These are phyloP conservation scores for Trididemnum miniatum DNA, from an alignment of 23 tunicate genomes.

Conservation along the genomic window DNA sequence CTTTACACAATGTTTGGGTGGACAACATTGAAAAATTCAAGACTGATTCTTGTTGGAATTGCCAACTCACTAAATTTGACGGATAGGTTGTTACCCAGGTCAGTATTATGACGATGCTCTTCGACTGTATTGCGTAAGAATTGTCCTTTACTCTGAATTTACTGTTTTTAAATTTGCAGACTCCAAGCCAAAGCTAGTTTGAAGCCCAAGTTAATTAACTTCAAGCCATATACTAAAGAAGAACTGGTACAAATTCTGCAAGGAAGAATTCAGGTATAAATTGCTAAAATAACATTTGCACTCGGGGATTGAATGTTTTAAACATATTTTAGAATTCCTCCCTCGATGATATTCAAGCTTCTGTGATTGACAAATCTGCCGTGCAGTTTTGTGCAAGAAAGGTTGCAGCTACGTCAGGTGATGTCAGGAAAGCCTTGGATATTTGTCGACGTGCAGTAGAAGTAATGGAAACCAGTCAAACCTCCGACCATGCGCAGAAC, in stretches of 20 bases:
- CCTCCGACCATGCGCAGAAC: neutral
- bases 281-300: neutral
- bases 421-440: conserved; percentile 92
- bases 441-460: conserved; percentile 88
- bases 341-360: neutral
- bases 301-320: neutral
- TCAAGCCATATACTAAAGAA: conserved; percentile 70
- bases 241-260: conserved; percentile 74
- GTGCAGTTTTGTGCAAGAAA: conserved; percentile 91
- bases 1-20: conserved; percentile 89
- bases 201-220: conserved; percentile 70
- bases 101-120: too few relatives aligned
- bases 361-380: conserved; percentile 68
- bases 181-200: conserved; percentile 47
- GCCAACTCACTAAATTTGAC: conserved; percentile 95
- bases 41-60: conserved; percentile 79
- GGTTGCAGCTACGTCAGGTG: conserved; percentile 92
- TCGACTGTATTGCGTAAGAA: too few relatives aligned
- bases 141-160: too few relatives aligned
- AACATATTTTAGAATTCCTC: neutral
- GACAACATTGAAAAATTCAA: conserved; percentile 54
- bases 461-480: conserved; percentile 47
- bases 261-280: conserved; percentile 37
- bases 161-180: too few relatives aligned
- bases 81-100: conserved; percentile 95